Evolutionary conservation across 2,797 vertebrate genomes (phyloP).

Genomic region (Rhinophrynus dorsalis): DNA sequence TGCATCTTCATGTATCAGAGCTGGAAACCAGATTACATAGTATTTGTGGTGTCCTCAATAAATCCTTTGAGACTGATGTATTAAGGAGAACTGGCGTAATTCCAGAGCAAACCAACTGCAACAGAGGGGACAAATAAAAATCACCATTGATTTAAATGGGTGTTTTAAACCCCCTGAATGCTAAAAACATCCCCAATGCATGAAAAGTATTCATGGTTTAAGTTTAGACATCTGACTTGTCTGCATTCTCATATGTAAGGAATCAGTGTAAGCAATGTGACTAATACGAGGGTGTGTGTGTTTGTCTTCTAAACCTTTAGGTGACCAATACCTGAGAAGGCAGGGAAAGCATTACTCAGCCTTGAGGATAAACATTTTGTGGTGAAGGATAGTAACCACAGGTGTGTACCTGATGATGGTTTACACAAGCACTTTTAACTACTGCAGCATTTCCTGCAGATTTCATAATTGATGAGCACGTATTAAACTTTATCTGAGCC

Average conservation of each 20-base stretch:
- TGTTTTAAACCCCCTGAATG: too few species aligned
- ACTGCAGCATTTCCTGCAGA: slow-evolving; percentile 18
- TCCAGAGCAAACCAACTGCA: too few species aligned
- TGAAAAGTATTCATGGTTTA: background rate
- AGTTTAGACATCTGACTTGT: slow-evolving; percentile 1
- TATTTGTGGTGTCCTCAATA: too few species aligned
- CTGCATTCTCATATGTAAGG: background rate
- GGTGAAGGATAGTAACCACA: slow-evolving; percentile 16
- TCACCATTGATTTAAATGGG: too few species aligned
- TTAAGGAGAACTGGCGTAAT: too few species aligned
- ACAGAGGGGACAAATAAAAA: too few species aligned
- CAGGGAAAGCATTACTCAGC: slow-evolving; percentile 2
- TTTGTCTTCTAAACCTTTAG: background rate
- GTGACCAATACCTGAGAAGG: slow-evolving; percentile 24
- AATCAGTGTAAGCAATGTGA: slow-evolving; percentile 7
- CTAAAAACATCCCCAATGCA: too few species aligned
- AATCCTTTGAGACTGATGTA: too few species aligned
- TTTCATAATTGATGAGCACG: slow-evolving; percentile 21
- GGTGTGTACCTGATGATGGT: slow-evolving; percentile 32
- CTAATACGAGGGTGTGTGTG: slow-evolving; percentile 27
- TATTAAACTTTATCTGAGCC: background rate
- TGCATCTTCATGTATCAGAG: too few species aligned
- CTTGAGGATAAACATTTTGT: slow-evolving; percentile 28
- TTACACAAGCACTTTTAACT: slow-evolving; percentile 7
- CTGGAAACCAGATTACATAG: too few species aligned